Conservation (phyloP, 2,113 vertebrate species). For the Speoplatyrhinus poulsoni region DNA sequence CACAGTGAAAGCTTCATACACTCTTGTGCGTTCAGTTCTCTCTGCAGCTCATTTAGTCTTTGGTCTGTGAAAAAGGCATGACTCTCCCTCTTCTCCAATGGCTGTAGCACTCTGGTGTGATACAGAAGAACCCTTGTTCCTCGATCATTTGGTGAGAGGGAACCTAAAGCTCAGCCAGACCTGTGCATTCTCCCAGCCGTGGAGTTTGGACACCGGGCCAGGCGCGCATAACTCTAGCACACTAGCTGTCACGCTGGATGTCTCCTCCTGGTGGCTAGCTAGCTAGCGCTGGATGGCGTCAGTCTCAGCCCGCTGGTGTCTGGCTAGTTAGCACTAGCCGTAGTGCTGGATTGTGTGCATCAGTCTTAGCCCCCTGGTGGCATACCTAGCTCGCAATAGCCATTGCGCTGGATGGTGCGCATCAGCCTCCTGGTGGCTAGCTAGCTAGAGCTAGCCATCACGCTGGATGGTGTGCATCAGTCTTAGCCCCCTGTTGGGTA, state of each 20-base stretch:
- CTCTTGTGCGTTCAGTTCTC: too few species aligned
- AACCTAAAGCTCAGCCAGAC: not conserved
- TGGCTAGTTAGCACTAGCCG: conserved; percentile 79
- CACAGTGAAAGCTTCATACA: not conserved
- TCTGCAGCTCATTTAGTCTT: not conserved
- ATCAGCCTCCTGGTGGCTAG: not conserved
- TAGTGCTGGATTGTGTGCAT: conserved; percentile 67
- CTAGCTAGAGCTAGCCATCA: conserved; percentile 81
- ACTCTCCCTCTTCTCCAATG: conserved; percentile 25
- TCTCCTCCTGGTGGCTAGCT: too few species aligned
- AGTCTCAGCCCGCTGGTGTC: conserved; percentile 2
- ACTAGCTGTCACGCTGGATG: too few species aligned
- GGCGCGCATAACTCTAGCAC: conserved; percentile 10
- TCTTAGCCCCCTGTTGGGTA: not conserved
- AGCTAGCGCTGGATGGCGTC: not conserved
- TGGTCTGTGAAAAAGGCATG: not conserved
- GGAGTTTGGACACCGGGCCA: conserved; percentile 1
- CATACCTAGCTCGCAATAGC: too few species aligned
- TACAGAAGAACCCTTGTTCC: not conserved
- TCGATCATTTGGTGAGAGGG: not conserved
- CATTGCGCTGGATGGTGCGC: too few species aligned
- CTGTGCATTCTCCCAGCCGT: conserved; percentile 10
- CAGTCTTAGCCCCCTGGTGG: conserved; percentile 5
- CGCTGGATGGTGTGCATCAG: conserved; percentile 49
- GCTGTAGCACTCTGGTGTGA: conserved; percentile 28